These are phyloP conservation scores for Tupaia tana DNA, from an alignment of 2,113 vertebrate genomes.

Conservation along the genomic window DNA sequence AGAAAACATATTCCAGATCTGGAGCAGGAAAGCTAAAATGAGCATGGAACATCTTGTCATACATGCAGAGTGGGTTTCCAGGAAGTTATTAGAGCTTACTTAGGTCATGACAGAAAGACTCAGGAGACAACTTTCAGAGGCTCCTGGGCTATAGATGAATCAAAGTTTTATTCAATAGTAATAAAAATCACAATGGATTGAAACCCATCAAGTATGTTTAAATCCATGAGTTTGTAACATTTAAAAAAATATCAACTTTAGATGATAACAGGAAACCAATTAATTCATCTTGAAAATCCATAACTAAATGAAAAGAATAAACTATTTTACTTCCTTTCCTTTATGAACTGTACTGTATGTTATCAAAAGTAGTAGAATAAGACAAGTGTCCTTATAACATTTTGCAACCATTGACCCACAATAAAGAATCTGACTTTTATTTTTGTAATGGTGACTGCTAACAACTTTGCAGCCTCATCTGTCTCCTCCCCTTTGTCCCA, in stretches of 20 bases:
- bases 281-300: neutral
- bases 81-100: neutral
- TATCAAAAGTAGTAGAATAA: neutral
- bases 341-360: neutral
- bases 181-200: neutral
- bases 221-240: conserved; percentile 12
- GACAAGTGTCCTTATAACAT: conserved; percentile 7
- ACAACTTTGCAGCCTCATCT: neutral
- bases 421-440: neutral
- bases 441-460: neutral
- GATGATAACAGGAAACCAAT: conserved; percentile 1
- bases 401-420: neutral
- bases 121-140: neutral
- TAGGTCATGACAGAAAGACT: neutral
- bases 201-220: conserved; percentile 1
- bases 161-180: neutral
- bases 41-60: neutral
- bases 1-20: neutral
- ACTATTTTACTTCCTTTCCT: neutral
- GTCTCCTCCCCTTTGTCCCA: neutral
- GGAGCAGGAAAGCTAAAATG: neutral
- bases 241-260: conserved; percentile 1
- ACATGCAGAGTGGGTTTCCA: neutral
- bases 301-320: neutral
- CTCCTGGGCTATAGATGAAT: neutral